These are phyloP conservation scores for Drosophila rubida DNA, from an alignment of 2,888 invertebrate genomes.

Conservation along the genomic window DNA sequence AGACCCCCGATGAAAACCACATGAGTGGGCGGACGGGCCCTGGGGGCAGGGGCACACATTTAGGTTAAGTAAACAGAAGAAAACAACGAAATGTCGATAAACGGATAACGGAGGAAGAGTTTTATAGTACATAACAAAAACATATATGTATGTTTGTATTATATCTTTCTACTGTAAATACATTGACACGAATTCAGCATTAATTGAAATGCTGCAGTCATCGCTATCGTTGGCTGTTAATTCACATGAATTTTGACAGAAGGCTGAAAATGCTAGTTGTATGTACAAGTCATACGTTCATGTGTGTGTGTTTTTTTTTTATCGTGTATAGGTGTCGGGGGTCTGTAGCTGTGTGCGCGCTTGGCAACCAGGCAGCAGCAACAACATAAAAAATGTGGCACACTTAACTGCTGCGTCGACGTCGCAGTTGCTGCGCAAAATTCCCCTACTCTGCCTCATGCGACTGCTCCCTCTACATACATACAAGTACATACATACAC, in stretches of 20 bases:
- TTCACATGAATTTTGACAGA: conserved; percentile 74
- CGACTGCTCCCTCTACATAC: conserved; percentile 21
- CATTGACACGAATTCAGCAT: conserved; percentile 69
- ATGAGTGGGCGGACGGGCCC: background rate
- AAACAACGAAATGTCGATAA: conserved; percentile 69
- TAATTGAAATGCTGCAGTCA: conserved; percentile 78
- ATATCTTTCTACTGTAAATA: conserved; percentile 33
- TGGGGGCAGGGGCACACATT: conserved; percentile 43
- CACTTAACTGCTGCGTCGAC: conserved; percentile 66
- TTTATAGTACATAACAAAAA: conserved; percentile 25
- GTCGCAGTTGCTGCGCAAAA: conserved; percentile 66
- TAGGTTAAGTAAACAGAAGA: conserved; percentile 72
- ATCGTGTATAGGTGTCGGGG: conserved; percentile 17
- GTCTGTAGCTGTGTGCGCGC: conserved; percentile 49
- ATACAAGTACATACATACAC: background rate
- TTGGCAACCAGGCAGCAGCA: conserved; percentile 64
- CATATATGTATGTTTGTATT: conserved; percentile 1
- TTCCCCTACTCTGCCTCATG: conserved; percentile 49
- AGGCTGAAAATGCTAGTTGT: conserved; percentile 49
- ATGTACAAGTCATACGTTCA: conserved; percentile 20
- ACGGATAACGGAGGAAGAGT: conserved; percentile 28
- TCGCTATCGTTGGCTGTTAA: conserved; percentile 67
- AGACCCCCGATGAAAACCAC: conserved; percentile 21
- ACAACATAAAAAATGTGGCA: conserved; percentile 69
- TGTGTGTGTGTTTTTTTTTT: background rate